Evolutionary conservation across 2,797 vertebrate genomes (phyloP).

Genomic region (Coccyzus lansbergi): DNA sequence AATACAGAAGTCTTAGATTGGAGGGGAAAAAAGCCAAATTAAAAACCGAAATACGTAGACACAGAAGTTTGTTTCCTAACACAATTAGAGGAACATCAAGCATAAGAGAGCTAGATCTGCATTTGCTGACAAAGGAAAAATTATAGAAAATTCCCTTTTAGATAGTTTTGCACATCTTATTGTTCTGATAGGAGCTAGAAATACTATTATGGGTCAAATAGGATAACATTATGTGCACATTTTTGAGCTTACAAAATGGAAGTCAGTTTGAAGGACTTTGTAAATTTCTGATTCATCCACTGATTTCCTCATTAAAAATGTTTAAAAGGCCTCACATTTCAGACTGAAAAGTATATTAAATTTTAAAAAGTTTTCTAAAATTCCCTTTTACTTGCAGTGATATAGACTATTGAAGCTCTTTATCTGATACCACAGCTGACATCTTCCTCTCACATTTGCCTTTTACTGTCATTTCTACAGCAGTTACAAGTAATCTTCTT

Average conservation of each 20-base stretch:
- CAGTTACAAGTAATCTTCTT: background rate
- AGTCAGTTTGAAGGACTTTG: background rate
- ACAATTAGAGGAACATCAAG: background rate
- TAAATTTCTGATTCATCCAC: background rate
- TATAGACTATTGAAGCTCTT: background rate
- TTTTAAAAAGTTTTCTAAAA: background rate
- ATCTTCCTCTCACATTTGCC: background rate
- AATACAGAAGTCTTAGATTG: background rate
- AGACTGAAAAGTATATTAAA: background rate
- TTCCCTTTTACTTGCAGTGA: background rate
- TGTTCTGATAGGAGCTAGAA: background rate
- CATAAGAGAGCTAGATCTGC: background rate
- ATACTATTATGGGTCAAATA: background rate
- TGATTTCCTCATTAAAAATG: background rate
- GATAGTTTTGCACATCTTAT: background rate
- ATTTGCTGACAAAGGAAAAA: background rate
- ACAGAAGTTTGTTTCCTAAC: background rate
- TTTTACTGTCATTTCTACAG: background rate
- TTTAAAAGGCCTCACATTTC: background rate
- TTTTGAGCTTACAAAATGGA: background rate
- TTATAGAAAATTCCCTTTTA: background rate
- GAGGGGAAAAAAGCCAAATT: background rate
- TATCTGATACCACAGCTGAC: background rate
- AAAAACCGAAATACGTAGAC: background rate
- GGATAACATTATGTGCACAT: background rate